Evolutionary conservation across 2,888 invertebrate genomes (phyloP).

Genomic region (Syrphus vitripennis): DNA sequence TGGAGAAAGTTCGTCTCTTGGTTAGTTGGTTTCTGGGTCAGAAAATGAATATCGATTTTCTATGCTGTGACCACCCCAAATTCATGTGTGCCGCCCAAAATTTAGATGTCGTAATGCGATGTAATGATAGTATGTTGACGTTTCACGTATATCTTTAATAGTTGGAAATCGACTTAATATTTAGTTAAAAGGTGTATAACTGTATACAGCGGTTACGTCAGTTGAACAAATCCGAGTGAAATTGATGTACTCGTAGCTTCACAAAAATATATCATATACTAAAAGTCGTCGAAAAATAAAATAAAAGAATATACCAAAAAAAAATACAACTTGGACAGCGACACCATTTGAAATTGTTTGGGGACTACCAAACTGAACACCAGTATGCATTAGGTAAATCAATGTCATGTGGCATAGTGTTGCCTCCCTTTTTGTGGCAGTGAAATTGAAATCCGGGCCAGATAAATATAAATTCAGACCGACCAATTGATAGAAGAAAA

Average conservation of each 20-base stretch:
- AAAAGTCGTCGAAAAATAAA: neutral
- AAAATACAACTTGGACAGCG: neutral
- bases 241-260: conserved; percentile 30
- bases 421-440: conserved; percentile 16
- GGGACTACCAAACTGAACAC: conserved; percentile 13
- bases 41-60: conserved; percentile 44
- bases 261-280: conserved; percentile 1
- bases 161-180: conserved; percentile 38
- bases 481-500: conserved; percentile 22
- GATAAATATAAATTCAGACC: conserved; percentile 57
- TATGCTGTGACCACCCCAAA: neutral
- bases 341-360: conserved; percentile 37
- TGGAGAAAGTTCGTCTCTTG: conserved; percentile 61
- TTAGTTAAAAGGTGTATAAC: conserved; percentile 21
- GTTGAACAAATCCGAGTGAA: conserved; percentile 22
- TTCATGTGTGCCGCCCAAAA: conserved; percentile 34
- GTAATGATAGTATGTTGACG: conserved; percentile 45
- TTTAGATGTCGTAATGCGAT: conserved; percentile 60
- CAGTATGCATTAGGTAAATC: conserved; percentile 58
- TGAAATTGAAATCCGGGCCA: conserved; percentile 58
- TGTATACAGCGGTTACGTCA: neutral
- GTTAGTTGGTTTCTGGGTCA: conserved; percentile 40
- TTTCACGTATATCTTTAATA: conserved; percentile 17
- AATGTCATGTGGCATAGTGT: conserved; percentile 20
- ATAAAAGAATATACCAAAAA: neutral